These are phyloP conservation scores for Tetragnatha versicolor DNA, from an alignment of 1,140 invertebrate genomes.

Conservation along the genomic window DNA sequence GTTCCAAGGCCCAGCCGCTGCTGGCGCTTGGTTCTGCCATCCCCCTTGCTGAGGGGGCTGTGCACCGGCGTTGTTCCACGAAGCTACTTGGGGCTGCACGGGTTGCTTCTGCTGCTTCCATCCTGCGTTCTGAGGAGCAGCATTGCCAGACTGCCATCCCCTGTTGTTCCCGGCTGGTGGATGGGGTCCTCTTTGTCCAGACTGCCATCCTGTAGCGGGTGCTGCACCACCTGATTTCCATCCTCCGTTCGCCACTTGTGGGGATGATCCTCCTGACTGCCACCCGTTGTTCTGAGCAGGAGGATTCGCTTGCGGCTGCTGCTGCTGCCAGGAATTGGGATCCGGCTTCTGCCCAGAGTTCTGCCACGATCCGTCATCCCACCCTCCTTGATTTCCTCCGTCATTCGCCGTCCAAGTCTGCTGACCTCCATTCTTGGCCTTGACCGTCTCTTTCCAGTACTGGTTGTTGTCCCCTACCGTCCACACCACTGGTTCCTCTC, in stretches of 20 bases:
- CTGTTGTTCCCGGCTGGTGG: too few relatives aligned
- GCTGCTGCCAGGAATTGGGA: too few relatives aligned
- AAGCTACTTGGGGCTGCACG: background rate
- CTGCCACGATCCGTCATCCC: slow-evolving; percentile 2
- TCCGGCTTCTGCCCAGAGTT: background rate
- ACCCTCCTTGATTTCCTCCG: background rate
- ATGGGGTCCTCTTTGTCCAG: background rate
- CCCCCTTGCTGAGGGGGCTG: slow-evolving; percentile 2
- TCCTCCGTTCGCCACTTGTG: slow-evolving; percentile 1
- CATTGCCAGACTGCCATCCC: slow-evolving; percentile 3
- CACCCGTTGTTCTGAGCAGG: slow-evolving; percentile 28
- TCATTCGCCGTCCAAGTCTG: background rate
- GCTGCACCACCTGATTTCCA: background rate
- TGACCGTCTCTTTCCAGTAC: slow-evolving; percentile 35
- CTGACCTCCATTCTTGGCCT: background rate
- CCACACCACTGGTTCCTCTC: slow-evolving; percentile 44
- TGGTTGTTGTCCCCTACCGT: slow-evolving; percentile 46
- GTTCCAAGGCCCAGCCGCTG: background rate
- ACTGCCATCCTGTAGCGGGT: background rate
- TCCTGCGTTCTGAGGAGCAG: background rate
- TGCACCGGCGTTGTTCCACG: slow-evolving; percentile 12
- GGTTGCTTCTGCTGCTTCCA: slow-evolving; percentile 8
- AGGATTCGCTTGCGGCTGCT: background rate
- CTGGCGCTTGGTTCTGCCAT: slow-evolving; percentile 13
- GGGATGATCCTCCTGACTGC: background rate